Conservation (phyloP, 2,797 vertebrate genomes). For the Xenentodon cancila region DNA sequence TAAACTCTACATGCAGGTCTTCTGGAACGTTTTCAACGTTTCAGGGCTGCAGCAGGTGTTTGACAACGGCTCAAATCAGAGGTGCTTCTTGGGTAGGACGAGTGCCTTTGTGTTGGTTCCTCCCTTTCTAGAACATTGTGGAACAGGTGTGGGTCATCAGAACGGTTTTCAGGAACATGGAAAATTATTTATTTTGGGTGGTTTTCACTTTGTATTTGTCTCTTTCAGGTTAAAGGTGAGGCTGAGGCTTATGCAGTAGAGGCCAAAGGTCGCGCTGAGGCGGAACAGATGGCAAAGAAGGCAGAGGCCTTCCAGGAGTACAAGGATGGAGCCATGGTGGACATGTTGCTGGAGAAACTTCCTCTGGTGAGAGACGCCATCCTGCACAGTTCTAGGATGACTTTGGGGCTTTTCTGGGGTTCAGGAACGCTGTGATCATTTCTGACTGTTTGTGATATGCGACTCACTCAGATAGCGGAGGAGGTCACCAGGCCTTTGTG, state of each 20-base stretch:
- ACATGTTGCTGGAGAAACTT: constrained; percentile 92
- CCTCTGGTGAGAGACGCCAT: constrained; percentile 81
- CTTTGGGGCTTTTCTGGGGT: neutral
- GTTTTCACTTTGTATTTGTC: neutral
- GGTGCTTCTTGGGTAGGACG: too few species aligned
- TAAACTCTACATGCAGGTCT: too few species aligned
- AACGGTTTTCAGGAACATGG: too few species aligned
- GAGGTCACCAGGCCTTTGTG: constrained; percentile 89
- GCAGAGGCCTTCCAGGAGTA: constrained; percentile 91
- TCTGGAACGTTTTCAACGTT: too few species aligned
- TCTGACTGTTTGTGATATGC: neutral
- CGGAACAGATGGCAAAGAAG: constrained; percentile 92
- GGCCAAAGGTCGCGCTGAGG: constrained; percentile 88
- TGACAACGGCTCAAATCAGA: too few species aligned
- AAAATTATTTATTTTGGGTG: too few species aligned
- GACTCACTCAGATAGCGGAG: constrained; percentile 84
- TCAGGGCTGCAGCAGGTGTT: too few species aligned
- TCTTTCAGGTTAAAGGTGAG: constrained; percentile 87
- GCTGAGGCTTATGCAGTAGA: constrained; percentile 89
- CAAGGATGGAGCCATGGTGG: constrained; percentile 90
- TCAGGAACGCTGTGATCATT: neutral
- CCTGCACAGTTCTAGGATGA: neutral
- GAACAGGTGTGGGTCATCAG: too few species aligned
- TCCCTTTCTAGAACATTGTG: too few species aligned
- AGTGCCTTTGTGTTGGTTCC: too few species aligned